Base-by-base conservation (phyloP, 1,140 invertebrate genomes). In the Bursaphelenchus mucronatus region DNA sequence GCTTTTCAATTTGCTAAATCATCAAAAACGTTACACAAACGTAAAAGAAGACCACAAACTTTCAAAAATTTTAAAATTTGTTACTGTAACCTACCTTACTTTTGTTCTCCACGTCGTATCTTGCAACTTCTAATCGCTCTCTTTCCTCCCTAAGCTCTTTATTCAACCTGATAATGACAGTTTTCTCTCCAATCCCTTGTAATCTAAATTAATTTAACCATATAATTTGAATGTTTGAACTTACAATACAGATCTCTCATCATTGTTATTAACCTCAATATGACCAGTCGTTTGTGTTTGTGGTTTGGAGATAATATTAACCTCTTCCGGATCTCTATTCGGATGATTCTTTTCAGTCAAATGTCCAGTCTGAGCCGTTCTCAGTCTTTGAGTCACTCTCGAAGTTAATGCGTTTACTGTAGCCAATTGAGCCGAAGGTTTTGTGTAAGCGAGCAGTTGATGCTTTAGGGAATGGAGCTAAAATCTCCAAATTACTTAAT, bases 391-490 rank as follows among this genome's bases (percentile, higher is more conserved):
- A 30, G 30, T 11, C 43, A 30, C 17, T 69, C 74, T 65, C 47
- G 70, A 70, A 40, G 73, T 75, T 47, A 75, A 62, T 11, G 55
- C 49, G 13, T 63, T 67, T 41, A 77, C 63, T 13, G 74, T 75
- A 0, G 74, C 49, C 8, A 64, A 43, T 41, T 74, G 49, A 9
- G 67, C 73, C 8, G 63, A 51, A 10, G 73, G 73, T 0, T 63
- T 50, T 8, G 74, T 79, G 50, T 76, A 76, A 8, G 54, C 66
- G 5, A 76, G 53, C 39, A 76, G 62, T 58, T 76, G 75, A 50
- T 76, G 75, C 64, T 79, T 79, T 8, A 77, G 61, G 7, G 68
- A 30, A 64, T 79, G 70, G 30, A 76, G 49, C 75, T 73, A 59
- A 39, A 69, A 17, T 15, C 15, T 46, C 7, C 13, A 30, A 30